A percentile compares a stretch with the other conserved stretches of the same genome.
Evolutionary conservation across 2,888 invertebrate species (phyloP).

Genomic region (Baccha elongata): DNA sequence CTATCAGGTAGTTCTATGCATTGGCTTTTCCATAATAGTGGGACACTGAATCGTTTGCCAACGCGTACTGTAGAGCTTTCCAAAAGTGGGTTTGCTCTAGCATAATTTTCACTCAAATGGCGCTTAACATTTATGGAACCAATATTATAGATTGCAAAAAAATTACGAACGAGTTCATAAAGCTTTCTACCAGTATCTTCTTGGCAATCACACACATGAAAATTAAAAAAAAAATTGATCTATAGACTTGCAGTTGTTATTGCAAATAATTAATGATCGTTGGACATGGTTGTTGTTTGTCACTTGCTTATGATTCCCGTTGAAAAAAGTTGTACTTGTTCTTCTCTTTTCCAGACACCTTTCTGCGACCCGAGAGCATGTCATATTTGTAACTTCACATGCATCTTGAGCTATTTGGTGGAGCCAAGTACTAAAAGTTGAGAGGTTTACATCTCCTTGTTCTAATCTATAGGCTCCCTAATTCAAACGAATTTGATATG

Average conservation of each 20-base stretch:
- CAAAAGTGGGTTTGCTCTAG: too few relatives aligned
- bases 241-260: background rate
- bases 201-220: background rate
- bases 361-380: background rate
- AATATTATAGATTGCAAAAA: too few relatives aligned
- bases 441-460: background rate
- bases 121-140: too few relatives aligned
- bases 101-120: too few relatives aligned
- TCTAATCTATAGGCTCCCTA: background rate
- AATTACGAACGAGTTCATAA: too few relatives aligned
- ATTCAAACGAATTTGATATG: constrained; percentile 14
- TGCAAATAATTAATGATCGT: background rate
- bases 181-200: too few relatives aligned
- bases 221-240: background rate
- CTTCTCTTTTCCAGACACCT: background rate
- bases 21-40: constrained; percentile 9
- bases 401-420: background rate
- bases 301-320: background rate
- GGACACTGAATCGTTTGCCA: background rate
- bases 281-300: background rate
- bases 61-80: background rate
- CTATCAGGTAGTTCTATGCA: constrained; percentile 14
- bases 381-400: background rate
- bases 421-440: background rate
- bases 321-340: background rate